A percentile compares a stretch with the other conserved stretches of the same genome.
These are phyloP conservation scores for Chloroclysta siterata DNA, from an alignment of 2,888 invertebrate genomes.

Conservation along the genomic window DNA sequence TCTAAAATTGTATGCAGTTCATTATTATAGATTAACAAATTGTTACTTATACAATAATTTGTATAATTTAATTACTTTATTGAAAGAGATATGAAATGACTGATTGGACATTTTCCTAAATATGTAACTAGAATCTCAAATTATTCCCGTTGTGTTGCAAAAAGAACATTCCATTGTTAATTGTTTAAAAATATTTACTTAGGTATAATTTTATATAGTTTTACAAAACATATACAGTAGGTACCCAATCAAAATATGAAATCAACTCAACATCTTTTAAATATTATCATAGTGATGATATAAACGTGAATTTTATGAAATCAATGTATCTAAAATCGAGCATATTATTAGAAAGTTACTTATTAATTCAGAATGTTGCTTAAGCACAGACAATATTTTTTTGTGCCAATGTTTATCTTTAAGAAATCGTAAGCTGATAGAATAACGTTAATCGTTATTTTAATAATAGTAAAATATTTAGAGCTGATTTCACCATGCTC, in stretches of 20 bases:
- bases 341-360: conserved; percentile 5
- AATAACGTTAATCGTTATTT: background rate
- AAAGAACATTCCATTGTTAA: conserved; percentile 19
- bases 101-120: conserved; percentile 12
- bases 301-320: conserved; percentile 15
- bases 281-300: background rate
- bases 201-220: conserved; percentile 8
- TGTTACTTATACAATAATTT: background rate
- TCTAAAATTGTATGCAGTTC: conserved; percentile 12
- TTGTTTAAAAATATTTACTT: background rate
- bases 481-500: too few species aligned
- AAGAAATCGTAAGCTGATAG: too few species aligned
- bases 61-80: background rate
- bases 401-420: conserved; percentile 11
- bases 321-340: conserved; percentile 1
- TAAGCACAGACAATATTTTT: background rate
- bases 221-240: background rate
- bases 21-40: background rate
- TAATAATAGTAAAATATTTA: background rate
- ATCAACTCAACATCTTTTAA: background rate
- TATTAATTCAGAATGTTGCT: conserved; percentile 5
- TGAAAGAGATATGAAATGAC: conserved; percentile 7
- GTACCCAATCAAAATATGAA: background rate
- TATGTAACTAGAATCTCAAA: conserved; percentile 18
- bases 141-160: conserved; percentile 11